Evolutionary conservation across 1,140 invertebrate species (phyloP).

Genomic region (Holcopasites calliopsidis): DNA sequence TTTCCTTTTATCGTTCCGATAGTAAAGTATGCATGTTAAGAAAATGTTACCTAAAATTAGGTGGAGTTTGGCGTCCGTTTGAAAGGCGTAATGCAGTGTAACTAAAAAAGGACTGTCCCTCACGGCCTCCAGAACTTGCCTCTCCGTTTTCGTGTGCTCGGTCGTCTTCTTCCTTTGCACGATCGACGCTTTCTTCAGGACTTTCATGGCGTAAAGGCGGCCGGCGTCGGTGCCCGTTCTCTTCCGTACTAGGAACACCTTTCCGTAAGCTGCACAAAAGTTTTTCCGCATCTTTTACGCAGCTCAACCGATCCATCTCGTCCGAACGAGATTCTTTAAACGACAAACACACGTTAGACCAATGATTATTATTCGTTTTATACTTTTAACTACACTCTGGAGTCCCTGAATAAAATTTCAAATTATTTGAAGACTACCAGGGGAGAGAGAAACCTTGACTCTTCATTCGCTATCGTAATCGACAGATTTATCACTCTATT

Average conservation of each 20-base stretch:
- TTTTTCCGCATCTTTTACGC: background rate
- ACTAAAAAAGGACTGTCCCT: conserved; percentile 94
- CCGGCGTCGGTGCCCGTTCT: conserved; percentile 88
- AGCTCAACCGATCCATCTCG: background rate
- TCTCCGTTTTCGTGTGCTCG: conserved; percentile 95
- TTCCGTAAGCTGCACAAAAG: conserved; percentile 91
- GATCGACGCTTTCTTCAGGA: conserved; percentile 93
- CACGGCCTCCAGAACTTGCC: conserved; percentile 93
- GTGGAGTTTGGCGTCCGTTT: conserved; percentile 94
- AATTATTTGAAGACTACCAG: no score
- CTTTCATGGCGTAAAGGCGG: conserved; percentile 96
- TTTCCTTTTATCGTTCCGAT: no score
- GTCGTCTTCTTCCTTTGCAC: conserved; percentile 96
- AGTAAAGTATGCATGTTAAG: no score
- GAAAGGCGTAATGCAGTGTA: conserved; percentile 96
- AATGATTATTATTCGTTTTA: no score
- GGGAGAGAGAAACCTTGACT: no score
- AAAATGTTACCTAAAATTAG: conserved; percentile 89
- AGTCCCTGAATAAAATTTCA: no score
- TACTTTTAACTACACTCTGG: no score
- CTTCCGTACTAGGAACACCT: conserved; percentile 95
- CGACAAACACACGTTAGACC: background rate
- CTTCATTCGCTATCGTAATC: no score
- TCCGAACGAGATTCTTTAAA: no score
- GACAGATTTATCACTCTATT: no score